Base-by-base conservation (phyloP, 2,113 vertebrate species). In the Thunnus maccoyii region DNA sequence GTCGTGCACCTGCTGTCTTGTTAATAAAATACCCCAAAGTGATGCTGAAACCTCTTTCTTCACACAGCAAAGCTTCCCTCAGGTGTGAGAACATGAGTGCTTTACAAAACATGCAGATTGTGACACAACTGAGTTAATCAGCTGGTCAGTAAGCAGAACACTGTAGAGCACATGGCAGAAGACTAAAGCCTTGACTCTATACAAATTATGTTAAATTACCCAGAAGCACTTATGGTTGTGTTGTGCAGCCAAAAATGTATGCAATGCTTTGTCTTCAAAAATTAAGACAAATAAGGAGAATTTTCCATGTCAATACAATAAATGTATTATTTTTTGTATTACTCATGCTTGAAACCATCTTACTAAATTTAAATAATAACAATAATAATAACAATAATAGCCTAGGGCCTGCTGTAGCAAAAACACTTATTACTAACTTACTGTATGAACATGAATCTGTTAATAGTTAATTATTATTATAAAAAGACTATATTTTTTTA, bases 11-110 rank as follows among this genome's bases (percentile, higher is more conserved):
- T 93, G 91, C 88, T 92, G 91, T 90, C 80, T 77, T 93, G 91
- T 89, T 93, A 78, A 88, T 91, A 86, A 93, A 92, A 94, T 88
- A 88, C 93, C 90, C 93, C 81, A 93, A 93, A 92, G 94, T 94
- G 92, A 93, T 89, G 88, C 88, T 89, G 84, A 89, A 80, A 89
- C 84, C 73, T 89, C 79, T 65, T 66, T 71, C 64, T 87, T 92
- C 79, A 90, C 91, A 90, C 90, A 74, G 65, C 46, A 74, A 74
- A 50, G 63, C 86, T 77, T 72, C 85, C 77, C 55, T 83, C 88
- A 90, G 91, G 92, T 93, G 94, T 94, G 85, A 94, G 88, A 91
- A 93, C 91, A 93, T 14, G 83, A 88, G 85, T 86, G 74, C 57
- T 63, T 68, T 50, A 87, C 89, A 91, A 87, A 86, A 88, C 77